Conservation (phyloP, 2,888 invertebrate species). For the Gandaritis pyraliata region DNA sequence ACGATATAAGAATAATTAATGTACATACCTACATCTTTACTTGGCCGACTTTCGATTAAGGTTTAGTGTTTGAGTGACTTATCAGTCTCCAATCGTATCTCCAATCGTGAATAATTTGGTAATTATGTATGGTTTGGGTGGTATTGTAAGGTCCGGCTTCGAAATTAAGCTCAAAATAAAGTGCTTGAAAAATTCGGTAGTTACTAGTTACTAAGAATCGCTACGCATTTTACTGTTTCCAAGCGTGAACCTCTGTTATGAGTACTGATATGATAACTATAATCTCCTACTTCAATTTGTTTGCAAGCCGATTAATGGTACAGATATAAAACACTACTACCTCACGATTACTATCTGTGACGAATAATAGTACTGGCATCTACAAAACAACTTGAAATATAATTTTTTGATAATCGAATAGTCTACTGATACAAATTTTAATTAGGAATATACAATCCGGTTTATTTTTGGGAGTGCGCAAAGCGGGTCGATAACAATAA, state of each 20-base stretch:
- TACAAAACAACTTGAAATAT: too few species aligned
- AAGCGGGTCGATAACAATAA: slow-evolving; percentile 14
- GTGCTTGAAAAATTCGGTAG: neutral
- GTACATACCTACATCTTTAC: too few species aligned
- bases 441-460: neutral
- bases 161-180: too few species aligned
- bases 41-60: too few species aligned
- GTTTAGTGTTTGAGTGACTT: too few species aligned
- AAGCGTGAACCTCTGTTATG: slow-evolving; percentile 4
- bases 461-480: slow-evolving; percentile 8
- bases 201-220: neutral
- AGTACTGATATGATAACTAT: slow-evolving; percentile 10
- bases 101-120: too few species aligned
- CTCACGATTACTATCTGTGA: neutral
- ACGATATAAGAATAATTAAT: too few species aligned
- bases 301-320: slow-evolving; percentile 10
- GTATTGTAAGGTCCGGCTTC: too few species aligned
- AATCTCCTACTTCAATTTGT: slow-evolving; percentile 20
- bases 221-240: slow-evolving; percentile 4
- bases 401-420: too few species aligned
- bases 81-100: too few species aligned
- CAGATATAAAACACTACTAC: neutral
- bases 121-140: neutral
- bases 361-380: too few species aligned
- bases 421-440: too few species aligned